Conservation (phyloP, 2,888 invertebrate genomes). For the Mermis nigrescens region DNA sequence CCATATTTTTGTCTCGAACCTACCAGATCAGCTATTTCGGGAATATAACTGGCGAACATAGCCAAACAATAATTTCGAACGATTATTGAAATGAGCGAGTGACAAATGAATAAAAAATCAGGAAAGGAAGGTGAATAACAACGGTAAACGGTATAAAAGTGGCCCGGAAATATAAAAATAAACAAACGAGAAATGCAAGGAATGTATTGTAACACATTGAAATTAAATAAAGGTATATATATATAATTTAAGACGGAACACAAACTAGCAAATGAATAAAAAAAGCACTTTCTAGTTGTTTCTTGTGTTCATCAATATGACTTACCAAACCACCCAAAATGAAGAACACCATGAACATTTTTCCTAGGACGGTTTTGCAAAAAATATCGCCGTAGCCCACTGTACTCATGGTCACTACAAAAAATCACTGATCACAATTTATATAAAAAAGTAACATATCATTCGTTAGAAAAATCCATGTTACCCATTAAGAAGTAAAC, state of each 20-base stretch:
- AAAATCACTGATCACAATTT: slow-evolving; percentile 58
- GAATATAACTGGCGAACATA: slow-evolving; percentile 99
- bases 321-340: slow-evolving; percentile 99
- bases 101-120: no score
- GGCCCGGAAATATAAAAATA: no score
- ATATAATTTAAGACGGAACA: no score
- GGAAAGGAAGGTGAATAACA: no score
- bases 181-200: no score
- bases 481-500: slow-evolving; percentile 54
- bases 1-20: slow-evolving; percentile 98
- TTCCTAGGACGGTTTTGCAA: slow-evolving; percentile 90
- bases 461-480: neutral
- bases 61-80: no score
- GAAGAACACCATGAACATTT: slow-evolving; percentile 98
- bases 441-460: neutral
- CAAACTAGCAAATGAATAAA: neutral
- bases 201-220: no score
- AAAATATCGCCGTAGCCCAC: slow-evolving; percentile 91
- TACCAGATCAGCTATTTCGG: slow-evolving; percentile 98
- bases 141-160: no score
- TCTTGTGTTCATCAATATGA: no score
- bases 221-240: no score
- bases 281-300: neutral
- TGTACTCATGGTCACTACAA: slow-evolving; percentile 99
- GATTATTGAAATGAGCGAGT: no score